Conservation (phyloP, 2,888 invertebrate genomes). For the Andrena dorsata region DNA sequence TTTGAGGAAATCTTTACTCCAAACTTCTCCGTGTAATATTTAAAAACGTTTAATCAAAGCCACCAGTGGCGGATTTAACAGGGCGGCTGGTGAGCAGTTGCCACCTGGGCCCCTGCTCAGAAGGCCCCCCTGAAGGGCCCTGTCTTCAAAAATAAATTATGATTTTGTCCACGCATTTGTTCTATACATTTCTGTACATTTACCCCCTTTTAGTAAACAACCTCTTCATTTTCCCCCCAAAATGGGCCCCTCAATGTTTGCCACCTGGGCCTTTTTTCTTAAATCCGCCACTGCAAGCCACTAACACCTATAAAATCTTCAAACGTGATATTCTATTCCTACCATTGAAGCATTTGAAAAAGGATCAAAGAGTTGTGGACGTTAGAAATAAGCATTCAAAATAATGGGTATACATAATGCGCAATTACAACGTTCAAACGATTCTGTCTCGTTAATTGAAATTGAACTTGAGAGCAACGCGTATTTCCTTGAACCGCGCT, state of each 20-base stretch:
- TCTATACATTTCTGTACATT: no score
- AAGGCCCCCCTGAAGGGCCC: no score
- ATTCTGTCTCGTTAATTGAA: slow-evolving; percentile 44
- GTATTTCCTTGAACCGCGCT: background rate
- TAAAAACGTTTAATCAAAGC: background rate
- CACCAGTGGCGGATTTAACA: no score
- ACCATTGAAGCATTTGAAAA: background rate
- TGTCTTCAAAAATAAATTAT: no score
- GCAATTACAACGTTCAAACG: slow-evolving; percentile 17
- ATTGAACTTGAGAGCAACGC: slow-evolving; percentile 13
- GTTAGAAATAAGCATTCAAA: background rate
- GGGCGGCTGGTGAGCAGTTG: no score
- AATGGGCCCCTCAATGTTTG: no score
- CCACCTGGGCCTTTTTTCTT: no score
- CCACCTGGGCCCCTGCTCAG: no score
- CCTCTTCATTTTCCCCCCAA: no score
- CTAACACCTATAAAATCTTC: background rate
- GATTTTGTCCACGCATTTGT: no score
- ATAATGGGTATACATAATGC: background rate
- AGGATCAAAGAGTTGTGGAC: background rate
- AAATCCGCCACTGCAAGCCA: no score
- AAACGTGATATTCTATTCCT: background rate
- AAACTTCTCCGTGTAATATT: background rate
- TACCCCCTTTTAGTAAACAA: no score
- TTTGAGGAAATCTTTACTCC: background rate